These are phyloP conservation scores for Hyla sarda DNA, from an alignment of 2,113 vertebrate species.

Conservation along the genomic window DNA sequence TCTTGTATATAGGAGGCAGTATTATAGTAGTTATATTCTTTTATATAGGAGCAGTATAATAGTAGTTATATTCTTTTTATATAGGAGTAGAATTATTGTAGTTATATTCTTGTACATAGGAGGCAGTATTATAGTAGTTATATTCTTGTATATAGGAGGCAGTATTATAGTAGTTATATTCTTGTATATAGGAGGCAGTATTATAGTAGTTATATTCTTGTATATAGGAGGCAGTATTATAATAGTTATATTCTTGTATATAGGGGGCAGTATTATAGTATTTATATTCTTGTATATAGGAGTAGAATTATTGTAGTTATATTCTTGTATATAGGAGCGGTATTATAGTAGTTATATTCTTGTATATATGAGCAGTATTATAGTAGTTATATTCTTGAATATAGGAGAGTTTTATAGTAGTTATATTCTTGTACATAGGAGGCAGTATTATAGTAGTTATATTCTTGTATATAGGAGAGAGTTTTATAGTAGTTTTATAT, in stretches of 20 bases:
- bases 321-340: not conserved
- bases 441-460: conserved; percentile 19
- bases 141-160: conserved; percentile 7
- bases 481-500: conserved; percentile 8
- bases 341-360: conserved; percentile 17
- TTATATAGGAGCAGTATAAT: not conserved
- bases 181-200: no score
- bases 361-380: not conserved
- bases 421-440: conserved; percentile 2
- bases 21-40: conserved; percentile 6
- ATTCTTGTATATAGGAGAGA: not conserved
- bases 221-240: no score
- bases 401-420: conserved; percentile 14
- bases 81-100: conserved; percentile 1
- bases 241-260: no score
- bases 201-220: no score
- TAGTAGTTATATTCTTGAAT: conserved; percentile 9
- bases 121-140: conserved; percentile 16
- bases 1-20: not conserved
- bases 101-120: not conserved
- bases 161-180: conserved; percentile 6
- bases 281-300: no score
- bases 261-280: no score
- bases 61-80: no score
- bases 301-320: not conserved